phyloP scores from a whole-genome alignment of 2,797 vertebrate species.

The Sebastes diploproa region DNA sequence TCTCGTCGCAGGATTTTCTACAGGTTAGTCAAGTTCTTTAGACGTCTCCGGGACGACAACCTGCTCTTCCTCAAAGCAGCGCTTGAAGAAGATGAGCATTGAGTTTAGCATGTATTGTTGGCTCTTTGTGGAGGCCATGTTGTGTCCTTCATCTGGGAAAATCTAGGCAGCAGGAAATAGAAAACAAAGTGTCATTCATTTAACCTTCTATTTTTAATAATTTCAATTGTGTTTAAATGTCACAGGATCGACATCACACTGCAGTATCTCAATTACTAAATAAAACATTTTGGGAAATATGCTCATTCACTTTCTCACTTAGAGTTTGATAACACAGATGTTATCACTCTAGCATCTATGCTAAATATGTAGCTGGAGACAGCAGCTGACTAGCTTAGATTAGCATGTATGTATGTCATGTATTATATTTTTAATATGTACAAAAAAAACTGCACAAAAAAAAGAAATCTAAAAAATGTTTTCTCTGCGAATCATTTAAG shows the following conservation, averaged over 20 bases:
- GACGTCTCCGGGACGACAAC: constrained; percentile 71
- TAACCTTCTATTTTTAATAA: neutral
- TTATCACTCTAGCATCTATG: neutral
- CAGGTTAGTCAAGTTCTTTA: constrained; percentile 88
- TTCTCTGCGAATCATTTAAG: neutral
- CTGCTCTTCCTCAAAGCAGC: constrained; percentile 86
- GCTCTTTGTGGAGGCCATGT: constrained; percentile 80
- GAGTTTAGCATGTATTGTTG: constrained; percentile 89
- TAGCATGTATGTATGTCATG: neutral
- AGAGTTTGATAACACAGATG: neutral
- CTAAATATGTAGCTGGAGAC: neutral
- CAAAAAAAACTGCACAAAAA: neutral
- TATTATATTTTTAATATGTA: too few relatives aligned
- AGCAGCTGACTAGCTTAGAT: neutral
- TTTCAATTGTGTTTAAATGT: neutral
- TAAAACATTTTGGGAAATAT: neutral
- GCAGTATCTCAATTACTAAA: too few relatives aligned
- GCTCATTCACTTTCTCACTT: neutral
- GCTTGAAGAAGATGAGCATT: constrained; percentile 90
- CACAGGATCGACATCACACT: neutral
- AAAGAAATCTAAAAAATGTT: neutral
- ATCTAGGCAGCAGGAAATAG: constrained; percentile 78
- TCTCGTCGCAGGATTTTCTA: neutral
- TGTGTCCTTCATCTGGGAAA: constrained; percentile 94
- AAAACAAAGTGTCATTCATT: neutral